Conservation (phyloP, 2,888 invertebrate genomes). For the Epsilonema sp. region DNA sequence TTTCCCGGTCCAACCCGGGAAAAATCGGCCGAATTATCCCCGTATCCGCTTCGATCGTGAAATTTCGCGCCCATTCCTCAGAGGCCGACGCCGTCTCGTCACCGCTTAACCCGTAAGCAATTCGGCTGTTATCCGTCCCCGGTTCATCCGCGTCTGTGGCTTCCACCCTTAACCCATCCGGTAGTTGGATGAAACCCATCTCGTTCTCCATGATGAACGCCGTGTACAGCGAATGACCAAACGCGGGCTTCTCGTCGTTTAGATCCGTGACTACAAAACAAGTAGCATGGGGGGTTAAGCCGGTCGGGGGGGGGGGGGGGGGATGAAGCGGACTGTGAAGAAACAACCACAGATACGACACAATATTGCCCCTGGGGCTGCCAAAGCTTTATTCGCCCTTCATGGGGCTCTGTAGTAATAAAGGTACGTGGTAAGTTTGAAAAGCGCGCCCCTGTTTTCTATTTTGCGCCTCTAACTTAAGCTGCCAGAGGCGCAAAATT, state of each 20-base stretch:
- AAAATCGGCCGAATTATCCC: slow-evolving; percentile 44
- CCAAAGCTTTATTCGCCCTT: too few species aligned
- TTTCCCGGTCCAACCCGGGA: slow-evolving; percentile 12
- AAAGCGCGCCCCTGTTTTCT: too few species aligned
- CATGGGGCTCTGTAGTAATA: too few species aligned
- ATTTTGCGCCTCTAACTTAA: too few species aligned
- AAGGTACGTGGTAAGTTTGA: too few species aligned
- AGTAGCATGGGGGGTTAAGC: too few species aligned
- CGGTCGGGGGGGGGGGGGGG: too few species aligned
- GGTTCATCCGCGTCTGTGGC: slow-evolving; percentile 6
- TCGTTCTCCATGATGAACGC: slow-evolving; percentile 9
- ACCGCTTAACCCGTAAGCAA: slow-evolving; percentile 6
- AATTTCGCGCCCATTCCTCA: slow-evolving; percentile 45
- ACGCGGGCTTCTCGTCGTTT: not conserved
- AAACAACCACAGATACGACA: too few species aligned
- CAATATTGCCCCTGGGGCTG: too few species aligned
- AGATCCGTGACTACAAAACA: not conserved
- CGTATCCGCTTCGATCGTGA: slow-evolving; percentile 53
- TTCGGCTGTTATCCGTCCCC: not conserved
- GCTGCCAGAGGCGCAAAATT: too few species aligned
- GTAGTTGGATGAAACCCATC: not conserved
- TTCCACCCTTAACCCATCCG: slow-evolving; percentile 1
- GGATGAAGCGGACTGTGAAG: too few species aligned
- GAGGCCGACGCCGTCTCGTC: too few species aligned
- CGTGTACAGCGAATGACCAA: slow-evolving; percentile 9